Base-by-base conservation (phyloP, 1,140 invertebrate genomes). In the Dendroctonus ponderosae region DNA sequence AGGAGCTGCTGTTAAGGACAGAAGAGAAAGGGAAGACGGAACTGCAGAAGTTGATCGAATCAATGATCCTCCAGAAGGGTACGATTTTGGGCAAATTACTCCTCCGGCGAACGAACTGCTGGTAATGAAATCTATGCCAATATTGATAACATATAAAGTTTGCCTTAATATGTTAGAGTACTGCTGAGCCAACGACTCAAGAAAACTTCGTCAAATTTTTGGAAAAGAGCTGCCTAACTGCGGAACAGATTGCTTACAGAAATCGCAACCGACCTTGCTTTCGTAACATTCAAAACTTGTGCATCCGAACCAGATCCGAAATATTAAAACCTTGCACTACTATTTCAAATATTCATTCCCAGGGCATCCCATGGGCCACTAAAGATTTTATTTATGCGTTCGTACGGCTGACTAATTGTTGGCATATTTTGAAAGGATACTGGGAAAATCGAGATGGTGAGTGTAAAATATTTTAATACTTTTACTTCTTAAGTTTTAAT, bases 351-450 rank as follows among this genome's bases (percentile, higher is more conserved):
- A 82, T 87, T 15, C 85, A 87, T 72, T 87, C 85, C 0, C 86
- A 87, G 74, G 86, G 85, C 3, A 84, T 86, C 48, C 85, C 86
- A 6, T 87, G 85, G 86, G 85, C 86, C 0, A 85, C 86, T 0
- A 88, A 88, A 74, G 86, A 87, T 71, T 87, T 87, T 74, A 87
- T 87, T 72, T 87, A 87, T 70, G 85, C 85, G 2, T 87, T 86
- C 75, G 84, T 86, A 5, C 80, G 85, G 70, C 82, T 87, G 62
- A 81, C 86, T 26, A 86, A 86, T 72, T 85, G 85, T n/a, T 87
- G 86, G 86, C 83, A 81, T n/a, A 81, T 82, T 26, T 70, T 83
- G 0, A 82, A 80, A 61, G 81, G 81, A 0, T 83, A 83, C 70
- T 77, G 82, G 41, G 81, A 82, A 37, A 79, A 81, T 54, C 77